A percentile compares a stretch with the other conserved stretches of the same genome.
Evolutionary conservation across 2,113 vertebrate genomes (phyloP).

Genomic region (Datnioides undecimradiatus): DNA sequence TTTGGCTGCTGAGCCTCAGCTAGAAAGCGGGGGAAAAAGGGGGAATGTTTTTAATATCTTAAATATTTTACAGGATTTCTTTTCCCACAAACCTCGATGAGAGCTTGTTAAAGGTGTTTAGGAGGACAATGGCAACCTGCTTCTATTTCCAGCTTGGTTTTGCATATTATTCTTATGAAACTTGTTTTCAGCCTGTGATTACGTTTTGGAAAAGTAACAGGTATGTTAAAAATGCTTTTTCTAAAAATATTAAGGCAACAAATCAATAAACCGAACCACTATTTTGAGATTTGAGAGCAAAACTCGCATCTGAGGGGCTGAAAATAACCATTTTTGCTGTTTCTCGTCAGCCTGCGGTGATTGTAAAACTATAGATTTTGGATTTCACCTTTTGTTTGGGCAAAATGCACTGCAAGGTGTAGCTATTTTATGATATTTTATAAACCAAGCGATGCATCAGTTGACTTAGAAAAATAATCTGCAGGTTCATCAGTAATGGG

Average conservation of each 20-base stretch:
- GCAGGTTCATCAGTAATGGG: not conserved
- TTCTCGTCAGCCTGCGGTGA: not conserved
- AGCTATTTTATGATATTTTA: not conserved
- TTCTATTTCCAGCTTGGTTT: too few species aligned
- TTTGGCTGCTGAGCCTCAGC: slow-evolving; percentile 40
- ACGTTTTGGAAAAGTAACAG: too few species aligned
- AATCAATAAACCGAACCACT: not conserved
- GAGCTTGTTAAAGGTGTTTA: not conserved
- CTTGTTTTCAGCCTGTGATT: too few species aligned
- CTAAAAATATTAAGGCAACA: not conserved
- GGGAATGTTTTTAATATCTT: slow-evolving; percentile 34
- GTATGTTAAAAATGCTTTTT: too few species aligned
- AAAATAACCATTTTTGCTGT: too few species aligned
- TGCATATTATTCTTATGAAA: too few species aligned
- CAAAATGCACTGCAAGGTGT: not conserved
- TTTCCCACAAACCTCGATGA: slow-evolving; percentile 1
- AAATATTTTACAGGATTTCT: slow-evolving; percentile 34
- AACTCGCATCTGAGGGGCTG: too few species aligned
- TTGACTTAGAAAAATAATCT: not conserved
- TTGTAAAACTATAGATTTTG: not conserved
- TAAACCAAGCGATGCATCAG: not conserved
- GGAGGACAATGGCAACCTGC: not conserved
- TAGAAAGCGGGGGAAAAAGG: not conserved
- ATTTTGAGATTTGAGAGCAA: not conserved
- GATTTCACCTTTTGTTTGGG: not conserved